Percentiles rank a stretch among this genome's conserved stretches.
phyloP scores from a whole-genome alignment of 2,113 vertebrate genomes.

The Paramisgurnus dabryanus region DNA sequence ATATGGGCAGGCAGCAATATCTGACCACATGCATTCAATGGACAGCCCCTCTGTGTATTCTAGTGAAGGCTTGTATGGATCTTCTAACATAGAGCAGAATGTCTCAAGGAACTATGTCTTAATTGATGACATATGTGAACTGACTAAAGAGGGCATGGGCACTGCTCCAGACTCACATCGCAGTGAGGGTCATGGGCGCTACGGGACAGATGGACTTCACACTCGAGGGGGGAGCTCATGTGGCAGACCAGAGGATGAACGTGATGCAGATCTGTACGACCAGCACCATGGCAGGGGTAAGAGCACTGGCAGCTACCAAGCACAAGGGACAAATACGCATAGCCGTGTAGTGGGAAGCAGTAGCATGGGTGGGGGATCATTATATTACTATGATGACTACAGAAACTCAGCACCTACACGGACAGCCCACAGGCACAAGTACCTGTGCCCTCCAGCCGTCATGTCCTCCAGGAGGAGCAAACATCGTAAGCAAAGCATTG shows the following conservation, averaged over 20 bases:
- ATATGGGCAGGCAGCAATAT: slow-evolving; percentile 77
- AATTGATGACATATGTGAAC: slow-evolving; percentile 96
- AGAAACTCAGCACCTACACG: slow-evolving; percentile 75
- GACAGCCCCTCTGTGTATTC: slow-evolving; percentile 84
- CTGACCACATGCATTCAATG: slow-evolving; percentile 68
- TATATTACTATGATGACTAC: slow-evolving; percentile 86
- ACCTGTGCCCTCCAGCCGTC: slow-evolving; percentile 84
- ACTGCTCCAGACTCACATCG: slow-evolving; percentile 82
- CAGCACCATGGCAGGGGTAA: slow-evolving; percentile 87
- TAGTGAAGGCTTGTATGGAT: slow-evolving; percentile 85
- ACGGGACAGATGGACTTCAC: slow-evolving; percentile 64
- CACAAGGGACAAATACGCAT: slow-evolving; percentile 68
- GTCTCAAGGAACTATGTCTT: slow-evolving; percentile 96
- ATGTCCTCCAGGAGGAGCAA: slow-evolving; percentile 94
- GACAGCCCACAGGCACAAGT: slow-evolving; percentile 85
- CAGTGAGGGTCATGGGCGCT: slow-evolving; percentile 69
- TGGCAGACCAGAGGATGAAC: slow-evolving; percentile 88
- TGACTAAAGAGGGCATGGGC: slow-evolving; percentile 90
- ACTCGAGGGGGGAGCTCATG: slow-evolving; percentile 83
- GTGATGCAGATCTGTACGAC: slow-evolving; percentile 94
- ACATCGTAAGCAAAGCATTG: slow-evolving; percentile 93
- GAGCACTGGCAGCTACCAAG: slow-evolving; percentile 74
- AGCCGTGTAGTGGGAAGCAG: slow-evolving; percentile 77
- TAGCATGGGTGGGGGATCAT: slow-evolving; percentile 82
- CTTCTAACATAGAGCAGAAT: slow-evolving; percentile 89